These are phyloP conservation scores for Linnaemya tessellans DNA, from an alignment of 2,888 invertebrate species.

Conservation along the genomic window DNA sequence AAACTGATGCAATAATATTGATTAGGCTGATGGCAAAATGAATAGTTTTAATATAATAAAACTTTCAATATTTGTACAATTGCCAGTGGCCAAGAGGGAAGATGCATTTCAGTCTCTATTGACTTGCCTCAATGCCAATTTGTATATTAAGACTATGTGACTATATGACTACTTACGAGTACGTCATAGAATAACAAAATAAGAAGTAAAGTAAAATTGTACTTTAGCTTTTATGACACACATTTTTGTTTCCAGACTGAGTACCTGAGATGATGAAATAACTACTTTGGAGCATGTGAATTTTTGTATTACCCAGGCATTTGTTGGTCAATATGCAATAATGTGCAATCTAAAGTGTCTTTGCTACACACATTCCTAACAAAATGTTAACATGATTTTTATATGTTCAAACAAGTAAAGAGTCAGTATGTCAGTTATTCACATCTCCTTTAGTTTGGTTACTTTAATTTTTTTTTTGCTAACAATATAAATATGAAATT, in stretches of 20 bases:
- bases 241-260: constrained; percentile 53
- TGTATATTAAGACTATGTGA: not conserved
- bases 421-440: not conserved
- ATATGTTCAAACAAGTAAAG: not conserved
- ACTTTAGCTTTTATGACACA: constrained; percentile 55
- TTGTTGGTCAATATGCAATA: constrained; percentile 63
- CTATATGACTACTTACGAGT: constrained; percentile 15
- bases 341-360: constrained; percentile 10
- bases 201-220: constrained; percentile 55
- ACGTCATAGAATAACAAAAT: constrained; percentile 33
- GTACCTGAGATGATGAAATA: constrained; percentile 56
- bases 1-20: not conserved
- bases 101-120: not conserved
- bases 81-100: too few species aligned
- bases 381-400: constrained; percentile 66
- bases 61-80: not conserved
- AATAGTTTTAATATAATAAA: not conserved
- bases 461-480: not conserved
- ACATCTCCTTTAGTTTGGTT: constrained; percentile 41
- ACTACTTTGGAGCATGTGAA: constrained; percentile 23
- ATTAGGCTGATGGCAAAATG: not conserved
- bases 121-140: not conserved
- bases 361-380: constrained; percentile 45
- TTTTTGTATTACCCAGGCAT: constrained; percentile 3
- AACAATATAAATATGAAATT: constrained; percentile 60